These are phyloP conservation scores for Microcebus griseorufus DNA, from an alignment of 2,113 vertebrate species.

Conservation along the genomic window DNA sequence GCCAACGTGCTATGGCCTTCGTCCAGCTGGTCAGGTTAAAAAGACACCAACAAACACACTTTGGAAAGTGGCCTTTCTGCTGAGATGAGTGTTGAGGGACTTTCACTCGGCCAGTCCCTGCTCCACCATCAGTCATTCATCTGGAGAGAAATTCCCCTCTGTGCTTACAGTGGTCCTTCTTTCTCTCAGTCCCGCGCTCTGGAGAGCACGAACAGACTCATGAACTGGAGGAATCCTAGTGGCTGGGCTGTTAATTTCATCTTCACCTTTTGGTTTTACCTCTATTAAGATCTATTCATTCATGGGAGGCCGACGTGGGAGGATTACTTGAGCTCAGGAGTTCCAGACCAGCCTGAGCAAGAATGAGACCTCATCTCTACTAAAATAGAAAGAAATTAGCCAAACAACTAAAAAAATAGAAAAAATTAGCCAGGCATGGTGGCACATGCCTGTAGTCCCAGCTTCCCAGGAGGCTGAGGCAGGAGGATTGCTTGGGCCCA, in stretches of 20 bases:
- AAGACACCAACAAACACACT: constrained; percentile 75
- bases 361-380: too few relatives aligned
- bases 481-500: too few relatives aligned
- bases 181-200: constrained; percentile 66
- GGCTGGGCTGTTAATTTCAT: background rate
- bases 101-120: constrained; percentile 61
- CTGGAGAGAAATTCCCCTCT: constrained; percentile 73
- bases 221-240: constrained; percentile 49
- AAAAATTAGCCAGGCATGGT: too few relatives aligned
- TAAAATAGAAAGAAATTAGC: too few relatives aligned
- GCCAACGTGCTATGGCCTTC: constrained; percentile 72
- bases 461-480: too few relatives aligned
- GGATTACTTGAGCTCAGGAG: too few relatives aligned
- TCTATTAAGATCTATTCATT: background rate
- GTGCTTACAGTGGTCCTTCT: constrained; percentile 53
- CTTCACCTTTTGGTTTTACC: background rate
- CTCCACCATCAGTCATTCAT: constrained; percentile 73
- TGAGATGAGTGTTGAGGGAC: constrained; percentile 61
- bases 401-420: too few relatives aligned
- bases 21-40: constrained; percentile 77
- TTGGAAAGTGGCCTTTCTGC: constrained; percentile 57
- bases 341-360: too few relatives aligned
- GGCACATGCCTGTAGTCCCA: too few relatives aligned
- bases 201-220: constrained; percentile 63
- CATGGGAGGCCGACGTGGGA: too few relatives aligned